Evolutionary conservation across 2,888 invertebrate genomes (phyloP).

Genomic region (Amiota minor): DNA sequence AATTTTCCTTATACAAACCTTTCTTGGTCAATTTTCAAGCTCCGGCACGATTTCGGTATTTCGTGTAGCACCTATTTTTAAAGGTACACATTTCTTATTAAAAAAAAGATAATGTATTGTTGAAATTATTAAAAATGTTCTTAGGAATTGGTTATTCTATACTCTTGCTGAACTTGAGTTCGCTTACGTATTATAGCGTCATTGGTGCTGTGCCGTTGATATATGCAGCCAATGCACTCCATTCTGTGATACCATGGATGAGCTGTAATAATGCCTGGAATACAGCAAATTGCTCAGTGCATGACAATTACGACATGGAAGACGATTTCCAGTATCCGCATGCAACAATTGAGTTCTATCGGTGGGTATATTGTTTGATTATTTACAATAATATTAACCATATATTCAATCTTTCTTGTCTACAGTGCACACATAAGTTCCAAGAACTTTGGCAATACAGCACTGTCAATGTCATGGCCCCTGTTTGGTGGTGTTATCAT

Average conservation of each 20-base stretch:
- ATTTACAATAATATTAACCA: background rate
- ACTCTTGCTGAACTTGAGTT: slow-evolving; percentile 85
- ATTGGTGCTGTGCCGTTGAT: slow-evolving; percentile 88
- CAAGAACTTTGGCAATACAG: slow-evolving; percentile 44
- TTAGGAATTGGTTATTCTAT: slow-evolving; percentile 79
- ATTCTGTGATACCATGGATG: slow-evolving; percentile 83
- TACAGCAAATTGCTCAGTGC: slow-evolving; percentile 74
- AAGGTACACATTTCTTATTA: slow-evolving; percentile 77
- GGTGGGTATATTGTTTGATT: slow-evolving; percentile 49
- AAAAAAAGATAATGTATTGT: no score
- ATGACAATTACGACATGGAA: slow-evolving; percentile 61
- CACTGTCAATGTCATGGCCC: slow-evolving; percentile 60
- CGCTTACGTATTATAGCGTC: slow-evolving; percentile 87
- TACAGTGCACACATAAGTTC: slow-evolving; percentile 55
- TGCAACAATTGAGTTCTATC: slow-evolving; percentile 69
- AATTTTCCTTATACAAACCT: slow-evolving; percentile 89
- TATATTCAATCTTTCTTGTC: slow-evolving; percentile 45
- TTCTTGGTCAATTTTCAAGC: slow-evolving; percentile 88
- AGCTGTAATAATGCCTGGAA: slow-evolving; percentile 88
- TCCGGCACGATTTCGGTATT: slow-evolving; percentile 88
- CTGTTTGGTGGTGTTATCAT: slow-evolving; percentile 56
- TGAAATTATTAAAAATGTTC: background rate
- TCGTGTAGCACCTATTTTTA: slow-evolving; percentile 87
- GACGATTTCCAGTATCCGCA: slow-evolving; percentile 55
- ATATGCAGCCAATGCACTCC: slow-evolving; percentile 83